A percentile compares a stretch with the other conserved stretches of the same genome.
Conservation (phyloP, 37 sponge, comb jelly and placozoan genomes). For the Cladorhizidae sp. region DNA sequence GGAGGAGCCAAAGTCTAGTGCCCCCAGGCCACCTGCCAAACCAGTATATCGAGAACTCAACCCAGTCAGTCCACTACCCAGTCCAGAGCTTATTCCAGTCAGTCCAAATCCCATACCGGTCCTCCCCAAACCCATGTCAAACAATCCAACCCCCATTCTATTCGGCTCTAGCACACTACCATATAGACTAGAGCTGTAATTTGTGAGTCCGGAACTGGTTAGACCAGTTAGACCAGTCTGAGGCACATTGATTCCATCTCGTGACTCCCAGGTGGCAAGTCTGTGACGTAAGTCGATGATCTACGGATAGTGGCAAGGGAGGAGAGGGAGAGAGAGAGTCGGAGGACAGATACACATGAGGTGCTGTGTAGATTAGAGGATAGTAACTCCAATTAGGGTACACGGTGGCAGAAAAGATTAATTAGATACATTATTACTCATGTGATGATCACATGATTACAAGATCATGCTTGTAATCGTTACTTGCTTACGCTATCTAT, state of each 20-base stretch:
- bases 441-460: background rate
- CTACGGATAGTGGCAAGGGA: background rate
- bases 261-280: background rate
- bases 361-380: too few species aligned
- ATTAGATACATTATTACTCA: too few species aligned
- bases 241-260: background rate
- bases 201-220: background rate
- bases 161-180: too few species aligned
- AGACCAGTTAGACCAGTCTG: background rate
- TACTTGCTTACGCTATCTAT: conserved; percentile 6
- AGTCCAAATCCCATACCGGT: background rate
- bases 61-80: background rate
- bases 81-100: background rate
- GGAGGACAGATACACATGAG: background rate
- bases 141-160: background rate
- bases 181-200: too few species aligned
- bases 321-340: conserved; percentile 3
- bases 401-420: too few species aligned
- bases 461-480: background rate
- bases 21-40: background rate
- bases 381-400: too few species aligned
- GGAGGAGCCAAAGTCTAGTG: too few species aligned
- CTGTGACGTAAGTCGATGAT: background rate
- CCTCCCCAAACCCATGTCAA: background rate
- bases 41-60: background rate